Percentiles rank a stretch among this genome's conserved stretches.
Evolutionary conservation across 2,797 vertebrate genomes (phyloP).

Genomic region (Morus bassanus): DNA sequence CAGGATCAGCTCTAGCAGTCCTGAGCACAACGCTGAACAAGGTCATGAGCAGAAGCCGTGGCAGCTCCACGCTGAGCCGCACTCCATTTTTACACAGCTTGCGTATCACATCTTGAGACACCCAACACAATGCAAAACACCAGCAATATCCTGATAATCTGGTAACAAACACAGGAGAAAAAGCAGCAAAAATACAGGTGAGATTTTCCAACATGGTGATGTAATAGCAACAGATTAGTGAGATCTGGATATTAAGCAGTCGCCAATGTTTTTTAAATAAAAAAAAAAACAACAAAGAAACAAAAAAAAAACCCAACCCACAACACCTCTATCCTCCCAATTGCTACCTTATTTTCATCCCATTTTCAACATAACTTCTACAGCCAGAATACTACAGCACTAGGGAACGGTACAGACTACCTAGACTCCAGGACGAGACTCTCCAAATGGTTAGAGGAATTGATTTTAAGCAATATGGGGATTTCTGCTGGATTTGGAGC

Average conservation of each 20-base stretch:
- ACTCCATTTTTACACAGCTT: fast-evolving
- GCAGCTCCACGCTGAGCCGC: neutral
- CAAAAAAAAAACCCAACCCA: too few species aligned
- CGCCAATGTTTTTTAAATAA: neutral
- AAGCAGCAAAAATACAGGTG: neutral
- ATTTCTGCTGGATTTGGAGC: constrained; percentile 1
- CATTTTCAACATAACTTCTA: neutral
- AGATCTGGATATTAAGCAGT: neutral
- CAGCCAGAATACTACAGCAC: neutral
- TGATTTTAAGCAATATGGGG: neutral
- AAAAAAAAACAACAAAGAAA: too few species aligned
- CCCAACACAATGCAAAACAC: neutral
- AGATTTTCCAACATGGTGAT: neutral
- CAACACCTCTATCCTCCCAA: neutral
- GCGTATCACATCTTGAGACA: neutral
- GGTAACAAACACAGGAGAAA: neutral
- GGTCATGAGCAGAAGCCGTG: fast-evolving
- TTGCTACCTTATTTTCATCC: neutral
- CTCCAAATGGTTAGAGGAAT: neutral
- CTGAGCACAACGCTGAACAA: neutral
- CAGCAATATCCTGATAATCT: neutral
- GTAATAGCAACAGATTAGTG: neutral
- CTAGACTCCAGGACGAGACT: neutral
- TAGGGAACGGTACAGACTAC: neutral
- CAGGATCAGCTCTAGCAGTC: neutral